Base-by-base conservation (phyloP, 2,888 invertebrate genomes). In the Limnephilus rhombicus region DNA sequence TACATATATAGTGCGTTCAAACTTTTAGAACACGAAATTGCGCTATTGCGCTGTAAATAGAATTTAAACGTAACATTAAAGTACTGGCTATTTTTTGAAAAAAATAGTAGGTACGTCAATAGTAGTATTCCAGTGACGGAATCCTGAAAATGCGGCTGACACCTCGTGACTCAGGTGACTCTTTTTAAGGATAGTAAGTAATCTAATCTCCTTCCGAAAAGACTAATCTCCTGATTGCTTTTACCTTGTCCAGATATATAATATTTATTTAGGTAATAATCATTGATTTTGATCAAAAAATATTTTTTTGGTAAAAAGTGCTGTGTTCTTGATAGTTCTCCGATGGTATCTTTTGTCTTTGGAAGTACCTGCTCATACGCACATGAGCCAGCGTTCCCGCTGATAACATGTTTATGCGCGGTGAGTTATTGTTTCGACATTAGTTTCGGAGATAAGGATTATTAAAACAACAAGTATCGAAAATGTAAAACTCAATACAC, bases 341-440 rank as follows among this genome's bases (percentile, higher is more conserved):
- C 24, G 4, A 68, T 68, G 18, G 18, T 68, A 68, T 68, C 68
- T 68, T 7, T 18, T 68, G 68, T 68, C 18, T 68, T 24, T 12
- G 68, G 18, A 7, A 68, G 7, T 68, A 68, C 68, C 68, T 68
- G 68, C 68, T 24, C 68, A 68, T 68, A 24, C 68, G 68, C n/a
- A 68, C 68, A 68, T n/a, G 68, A 7, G 2, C 37, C 37, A 37
- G 3, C 68, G 7, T 68, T 68, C 68, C 9, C 68, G 24, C 68
- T 24, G 68, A 68, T 68, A 68, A 68, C 68, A 68, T 24, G 68
- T 68, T 68, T 68, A 18, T 31, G 13, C 82, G 82, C 31, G 34
- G 82, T 82, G 82, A 82, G 82, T 82, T 31, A 82, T 68, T 68
- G n/a, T 82, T 82, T 82, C 82, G 15, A 34, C 82, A 82, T 31